These are phyloP conservation scores for Rhinophrynus dorsalis DNA, from an alignment of 2,797 vertebrate species.

Conservation along the genomic window DNA sequence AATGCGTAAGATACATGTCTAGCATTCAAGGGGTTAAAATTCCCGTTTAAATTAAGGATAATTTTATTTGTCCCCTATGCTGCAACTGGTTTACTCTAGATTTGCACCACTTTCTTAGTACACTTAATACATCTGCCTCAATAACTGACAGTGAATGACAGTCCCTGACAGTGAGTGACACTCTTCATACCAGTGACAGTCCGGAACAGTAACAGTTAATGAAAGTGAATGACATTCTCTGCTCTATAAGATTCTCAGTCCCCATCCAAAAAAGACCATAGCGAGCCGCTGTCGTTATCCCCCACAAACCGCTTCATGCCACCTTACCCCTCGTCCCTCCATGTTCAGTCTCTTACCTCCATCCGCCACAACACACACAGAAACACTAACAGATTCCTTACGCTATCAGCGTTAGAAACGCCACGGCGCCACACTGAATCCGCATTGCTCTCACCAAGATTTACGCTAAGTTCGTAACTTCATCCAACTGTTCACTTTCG, in stretches of 20 bases:
- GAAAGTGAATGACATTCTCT: not conserved
- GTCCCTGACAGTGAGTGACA: not conserved
- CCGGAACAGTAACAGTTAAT: not conserved
- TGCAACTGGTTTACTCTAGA: no score
- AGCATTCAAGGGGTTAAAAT: no score
- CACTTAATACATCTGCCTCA: no score
- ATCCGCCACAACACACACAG: slow-evolving; percentile 47
- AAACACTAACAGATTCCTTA: slow-evolving; percentile 40
- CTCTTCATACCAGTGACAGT: not conserved
- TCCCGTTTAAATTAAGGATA: no score
- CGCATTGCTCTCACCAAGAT: slow-evolving; percentile 20
- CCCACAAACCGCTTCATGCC: no score
- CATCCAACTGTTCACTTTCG: slow-evolving; percentile 26
- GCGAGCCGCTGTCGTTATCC: no score
- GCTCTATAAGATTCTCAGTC: no score
- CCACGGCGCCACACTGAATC: not conserved
- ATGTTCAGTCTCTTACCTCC: slow-evolving; percentile 26
- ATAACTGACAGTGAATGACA: not conserved
- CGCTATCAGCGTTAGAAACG: slow-evolving; percentile 42
- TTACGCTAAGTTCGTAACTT: slow-evolving; percentile 25
- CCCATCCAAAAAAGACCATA: no score
- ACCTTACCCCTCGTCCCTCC: not conserved
- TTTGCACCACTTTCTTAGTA: no score
- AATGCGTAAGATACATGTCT: no score
- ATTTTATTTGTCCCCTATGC: no score